phyloP scores from a whole-genome alignment of 2,797 vertebrate genomes.

The Sebastes cheni region DNA sequence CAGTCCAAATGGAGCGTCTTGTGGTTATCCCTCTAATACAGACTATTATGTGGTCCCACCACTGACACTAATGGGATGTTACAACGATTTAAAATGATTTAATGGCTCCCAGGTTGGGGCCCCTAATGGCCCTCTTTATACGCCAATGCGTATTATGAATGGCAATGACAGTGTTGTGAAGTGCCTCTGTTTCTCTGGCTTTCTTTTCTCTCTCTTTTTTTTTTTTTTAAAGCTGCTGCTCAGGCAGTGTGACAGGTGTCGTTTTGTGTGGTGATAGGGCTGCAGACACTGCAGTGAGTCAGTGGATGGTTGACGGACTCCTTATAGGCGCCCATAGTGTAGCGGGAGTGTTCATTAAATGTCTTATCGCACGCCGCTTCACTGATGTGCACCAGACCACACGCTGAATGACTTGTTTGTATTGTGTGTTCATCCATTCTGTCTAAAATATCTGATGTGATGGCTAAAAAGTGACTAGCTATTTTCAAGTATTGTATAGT shows the following conservation, averaged over 20 bases:
- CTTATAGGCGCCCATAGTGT: conserved; percentile 21
- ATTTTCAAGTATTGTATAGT: background rate
- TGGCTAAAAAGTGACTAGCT: background rate
- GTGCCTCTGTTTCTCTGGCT: conserved; percentile 87
- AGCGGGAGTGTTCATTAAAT: conserved; percentile 36
- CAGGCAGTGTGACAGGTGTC: conserved; percentile 83
- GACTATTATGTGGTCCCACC: conserved; percentile 98
- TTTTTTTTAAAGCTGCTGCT: conserved; percentile 63
- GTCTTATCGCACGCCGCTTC: conserved; percentile 16
- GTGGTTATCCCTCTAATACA: conserved; percentile 98
- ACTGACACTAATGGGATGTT: conserved; percentile 99
- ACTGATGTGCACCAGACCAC: conserved; percentile 13
- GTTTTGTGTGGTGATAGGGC: conserved; percentile 57
- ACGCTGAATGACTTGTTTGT: conserved; percentile 39
- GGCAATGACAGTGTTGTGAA: conserved; percentile 99
- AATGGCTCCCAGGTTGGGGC: conserved; percentile 99
- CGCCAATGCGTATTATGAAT: conserved; percentile 99
- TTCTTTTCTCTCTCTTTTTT: conserved; percentile 68
- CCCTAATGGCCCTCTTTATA: conserved; percentile 99
- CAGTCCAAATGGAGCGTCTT: conserved; percentile 94
- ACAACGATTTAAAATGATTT: conserved; percentile 99
- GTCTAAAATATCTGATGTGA: background rate
- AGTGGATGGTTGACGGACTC: conserved; percentile 46
- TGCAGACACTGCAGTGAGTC: conserved; percentile 47
- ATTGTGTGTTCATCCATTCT: conserved; percentile 1